These are phyloP conservation scores for Melinaea marsaeus DNA, from an alignment of 2,888 invertebrate genomes.

Conservation along the genomic window DNA sequence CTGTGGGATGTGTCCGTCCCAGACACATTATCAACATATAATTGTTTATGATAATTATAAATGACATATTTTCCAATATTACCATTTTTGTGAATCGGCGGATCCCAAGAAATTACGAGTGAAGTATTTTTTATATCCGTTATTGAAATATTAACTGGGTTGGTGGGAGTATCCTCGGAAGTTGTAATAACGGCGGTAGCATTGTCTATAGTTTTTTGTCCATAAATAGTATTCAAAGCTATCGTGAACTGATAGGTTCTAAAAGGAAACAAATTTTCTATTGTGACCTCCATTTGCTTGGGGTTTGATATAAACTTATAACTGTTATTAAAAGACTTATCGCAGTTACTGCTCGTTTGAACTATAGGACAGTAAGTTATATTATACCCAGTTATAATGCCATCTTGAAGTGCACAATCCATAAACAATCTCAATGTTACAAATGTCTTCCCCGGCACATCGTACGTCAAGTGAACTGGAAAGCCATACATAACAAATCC, in stretches of 20 bases:
- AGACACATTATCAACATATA: slow-evolving; percentile 44
- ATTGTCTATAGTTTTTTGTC: slow-evolving; percentile 61
- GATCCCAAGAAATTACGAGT: slow-evolving; percentile 81
- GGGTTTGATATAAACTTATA: slow-evolving; percentile 64
- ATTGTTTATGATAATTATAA: slow-evolving; percentile 59
- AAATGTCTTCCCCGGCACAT: slow-evolving; percentile 58
- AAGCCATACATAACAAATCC: slow-evolving; percentile 76
- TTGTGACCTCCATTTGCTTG: slow-evolving; percentile 71
- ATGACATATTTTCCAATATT: slow-evolving; percentile 82
- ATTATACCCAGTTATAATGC: slow-evolving; percentile 82
- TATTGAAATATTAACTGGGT: slow-evolving; percentile 79
- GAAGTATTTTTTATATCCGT: slow-evolving; percentile 80
- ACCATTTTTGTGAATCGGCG: slow-evolving; percentile 85
- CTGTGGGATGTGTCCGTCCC: slow-evolving; percentile 49
- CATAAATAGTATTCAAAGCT: slow-evolving; percentile 75
- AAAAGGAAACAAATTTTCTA: slow-evolving; percentile 83
- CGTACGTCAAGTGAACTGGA: slow-evolving; percentile 57
- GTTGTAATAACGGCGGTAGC: slow-evolving; percentile 82
- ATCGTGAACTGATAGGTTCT: slow-evolving; percentile 85
- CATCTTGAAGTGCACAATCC: slow-evolving; percentile 85
- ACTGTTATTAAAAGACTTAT: slow-evolving; percentile 57
- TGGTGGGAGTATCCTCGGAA: slow-evolving; percentile 80
- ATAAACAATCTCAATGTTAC: slow-evolving; percentile 84
- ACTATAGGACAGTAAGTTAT: slow-evolving; percentile 85
- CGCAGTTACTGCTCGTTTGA: slow-evolving; percentile 75